Evolutionary conservation across 2,797 vertebrate species (phyloP), one percentile per base, ranked within the genome.

Genomic region (Diplodus sargus): DNA sequence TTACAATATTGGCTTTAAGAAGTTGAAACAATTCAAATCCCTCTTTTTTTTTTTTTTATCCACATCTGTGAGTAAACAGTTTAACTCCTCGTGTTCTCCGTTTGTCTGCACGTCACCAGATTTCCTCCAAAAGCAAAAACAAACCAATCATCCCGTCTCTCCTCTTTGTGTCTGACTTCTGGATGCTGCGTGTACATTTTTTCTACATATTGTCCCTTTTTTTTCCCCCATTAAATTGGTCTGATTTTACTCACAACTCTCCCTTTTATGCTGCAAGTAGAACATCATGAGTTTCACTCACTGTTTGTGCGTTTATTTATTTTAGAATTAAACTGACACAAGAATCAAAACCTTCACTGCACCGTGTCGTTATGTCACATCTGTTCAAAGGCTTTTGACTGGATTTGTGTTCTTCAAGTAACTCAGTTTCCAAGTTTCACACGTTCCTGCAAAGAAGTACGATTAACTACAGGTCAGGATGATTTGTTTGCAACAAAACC

Each of bases 301-400:
- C 52, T 39, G 20, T 57, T 48, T 48, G 18, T 70, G n/a, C 16
- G 16, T 48, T 10, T 70, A 69, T 82, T 77, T 74, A 74, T 74
- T 77, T 77, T 73, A 64, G 52, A 47, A 48, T 62, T 63, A 62
- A 76, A 72, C 42, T 12, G 2, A 7, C 3, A 45, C 51, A 42
- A 30, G 48, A 17, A 63, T 47, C n/a, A 30, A 57, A 14, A 14
- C 4, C 43, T 10, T 23, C 48, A 62, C 67, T 25, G 25, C 39
- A 23, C 6, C 4, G n/a, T 11, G 60, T 56, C n/a, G 3, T 58
- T 9, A 17, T 60, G 28, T 22, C 11, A 12, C 67, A 20, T 48
- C 42, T 22, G 18, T n/a, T 4, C 13, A 25, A 61, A 3, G 1
- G n/a, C 34, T 25, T 61, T 23, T 2, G 16, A 43, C 56, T 30